Base-by-base conservation (phyloP, 1,140 invertebrate species). In the Drosophila erecta region DNA sequence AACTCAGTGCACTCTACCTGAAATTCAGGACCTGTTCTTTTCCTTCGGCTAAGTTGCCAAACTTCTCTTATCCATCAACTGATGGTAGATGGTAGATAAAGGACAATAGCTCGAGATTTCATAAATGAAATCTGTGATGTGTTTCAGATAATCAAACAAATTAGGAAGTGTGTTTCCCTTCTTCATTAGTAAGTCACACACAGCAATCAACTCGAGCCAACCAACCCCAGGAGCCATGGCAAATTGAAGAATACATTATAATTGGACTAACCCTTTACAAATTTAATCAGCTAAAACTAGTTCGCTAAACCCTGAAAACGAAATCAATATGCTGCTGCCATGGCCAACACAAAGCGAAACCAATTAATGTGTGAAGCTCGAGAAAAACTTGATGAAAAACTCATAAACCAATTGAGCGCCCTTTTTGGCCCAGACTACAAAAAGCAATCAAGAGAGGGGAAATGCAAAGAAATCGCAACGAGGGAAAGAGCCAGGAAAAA, bases 1-100 rank as follows among this genome's bases (percentile, higher is more conserved):
- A 51, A 44, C 51, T 64, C 33, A 43, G 24, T 27, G 53, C 33
- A 20, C 35, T 43, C 66, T 85, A 84, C 81, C 81, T 86, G 83
- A 81, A 57, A 40, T 56, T 47, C 54, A 80, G 71, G 50, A 60
- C 76, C 50, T 75, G 53, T 64, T 47, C 67, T 37, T 62, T 37
- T 38, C 50, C 41, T 22, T 38, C 27, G 30, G 65, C 73, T 12
- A 14, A 43, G 79, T 73, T 81, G 66, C 79, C 79, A 33, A 54
- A 77, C 51, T 77, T 76, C 78, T 55, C 50, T 35, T 20, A 43
- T 11, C 17, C 8, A 43, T 17, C 8, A 0, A 12, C 6, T 12
- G 41, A 44, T 44, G 12, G 0, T 7, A 22, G 41, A 44, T 44
- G 12, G 0, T 7, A 22, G 43, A 24, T 46, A 24, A 6, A 12